These are phyloP conservation scores for Pecten maximus DNA, from an alignment of 2,888 invertebrate species.

Conservation along the genomic window DNA sequence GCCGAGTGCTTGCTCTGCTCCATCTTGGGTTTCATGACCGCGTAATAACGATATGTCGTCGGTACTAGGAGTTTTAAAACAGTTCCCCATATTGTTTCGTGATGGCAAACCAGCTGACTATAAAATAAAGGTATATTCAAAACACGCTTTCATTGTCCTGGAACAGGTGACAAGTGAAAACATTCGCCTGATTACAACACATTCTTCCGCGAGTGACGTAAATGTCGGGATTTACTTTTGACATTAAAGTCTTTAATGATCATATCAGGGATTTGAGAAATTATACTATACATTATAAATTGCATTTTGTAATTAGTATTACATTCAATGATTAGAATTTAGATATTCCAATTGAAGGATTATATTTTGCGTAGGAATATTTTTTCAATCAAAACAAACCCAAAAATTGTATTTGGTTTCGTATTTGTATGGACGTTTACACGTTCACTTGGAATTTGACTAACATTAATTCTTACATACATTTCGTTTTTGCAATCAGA, in stretches of 20 bases:
- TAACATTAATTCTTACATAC: neutral
- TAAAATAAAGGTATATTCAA: conserved; percentile 38
- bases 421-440: neutral
- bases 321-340: neutral
- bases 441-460: neutral
- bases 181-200: conserved; percentile 57
- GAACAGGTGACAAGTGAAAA: conserved; percentile 60
- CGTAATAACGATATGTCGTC: conserved; percentile 83
- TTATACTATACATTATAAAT: neutral
- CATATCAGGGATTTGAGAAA: neutral
- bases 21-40: conserved; percentile 77
- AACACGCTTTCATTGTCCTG: conserved; percentile 47
- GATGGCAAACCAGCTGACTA: neutral
- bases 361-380: conserved; percentile 15
- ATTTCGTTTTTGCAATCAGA: neutral
- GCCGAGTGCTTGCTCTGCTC: conserved; percentile 72
- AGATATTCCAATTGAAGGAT: neutral
- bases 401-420: neutral
- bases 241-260: neutral
- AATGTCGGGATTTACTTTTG: neutral
- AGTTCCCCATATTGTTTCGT: conserved; percentile 82
- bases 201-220: conserved; percentile 33
- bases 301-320: neutral
- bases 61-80: conserved; percentile 82
- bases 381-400: conserved; percentile 21